Evolutionary conservation across 2,888 invertebrate genomes (phyloP).

Genomic region (Hirtodrosophila cameraria): DNA sequence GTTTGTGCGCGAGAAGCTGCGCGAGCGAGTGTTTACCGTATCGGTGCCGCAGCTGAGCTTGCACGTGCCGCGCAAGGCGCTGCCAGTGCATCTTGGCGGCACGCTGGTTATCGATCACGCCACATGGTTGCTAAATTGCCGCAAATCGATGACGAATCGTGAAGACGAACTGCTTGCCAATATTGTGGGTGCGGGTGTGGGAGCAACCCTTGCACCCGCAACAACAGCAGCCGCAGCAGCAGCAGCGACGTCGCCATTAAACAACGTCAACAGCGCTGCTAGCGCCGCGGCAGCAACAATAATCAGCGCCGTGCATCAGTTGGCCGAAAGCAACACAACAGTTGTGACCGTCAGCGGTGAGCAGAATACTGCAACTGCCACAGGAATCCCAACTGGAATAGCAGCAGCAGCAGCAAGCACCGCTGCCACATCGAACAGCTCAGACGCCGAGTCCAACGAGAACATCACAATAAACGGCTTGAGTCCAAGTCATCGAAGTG

Average conservation of each 20-base stretch:
- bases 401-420: not conserved
- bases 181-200: constrained; percentile 78
- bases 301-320: constrained; percentile 68
- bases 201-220: constrained; percentile 23
- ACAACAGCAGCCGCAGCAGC: constrained; percentile 11
- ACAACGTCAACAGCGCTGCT: constrained; percentile 48
- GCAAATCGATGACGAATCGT: constrained; percentile 94
- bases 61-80: constrained; percentile 95
- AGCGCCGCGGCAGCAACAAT: constrained; percentile 78
- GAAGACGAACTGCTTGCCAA: constrained; percentile 85
- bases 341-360: constrained; percentile 54
- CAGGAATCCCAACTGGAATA: constrained; percentile 76
- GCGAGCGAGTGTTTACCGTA: constrained; percentile 97
- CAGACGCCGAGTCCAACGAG: constrained; percentile 75
- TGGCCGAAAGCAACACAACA: constrained; percentile 56
- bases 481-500: constrained; percentile 61
- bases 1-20: constrained; percentile 97
- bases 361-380: constrained; percentile 66
- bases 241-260: constrained; percentile 39
- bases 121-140: constrained; percentile 91
- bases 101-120: constrained; percentile 94
- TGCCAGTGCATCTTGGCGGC: constrained; percentile 96
- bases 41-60: constrained; percentile 94
- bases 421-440: constrained; percentile 14
- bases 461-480: constrained; percentile 79